Base-by-base conservation (phyloP, 2,797 vertebrate genomes). In the Micropoecilia bifurca region DNA sequence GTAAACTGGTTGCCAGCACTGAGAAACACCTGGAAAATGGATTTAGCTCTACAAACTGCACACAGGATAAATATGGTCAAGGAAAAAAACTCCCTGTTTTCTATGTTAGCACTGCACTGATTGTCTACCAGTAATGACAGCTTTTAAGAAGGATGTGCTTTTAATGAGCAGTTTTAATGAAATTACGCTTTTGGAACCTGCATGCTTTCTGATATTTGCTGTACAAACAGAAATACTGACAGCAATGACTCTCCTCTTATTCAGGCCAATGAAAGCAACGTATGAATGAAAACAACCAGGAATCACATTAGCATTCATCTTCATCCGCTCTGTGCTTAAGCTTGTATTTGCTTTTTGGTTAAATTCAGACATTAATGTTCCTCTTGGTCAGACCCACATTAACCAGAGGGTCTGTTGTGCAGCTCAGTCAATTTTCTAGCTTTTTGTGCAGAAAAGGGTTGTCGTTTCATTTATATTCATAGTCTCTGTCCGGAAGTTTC, bases 121-220 rank as follows among this genome's bases (percentile, higher is more conserved):
- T 48, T 46, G 28, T 73, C 71, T 33, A 30, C 28, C 69, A 13
- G 25, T 66, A 79, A 79, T 63, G 71, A 76, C 45, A 74, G 30
- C 50, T 76, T 30, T 76, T 76, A 80, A 13, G 47, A 71, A 71
- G 33, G 18, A 76, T 80, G n/a, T 71, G 22, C 74, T 73, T 80
- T 85, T 78, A 74, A 81, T 82, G 71, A 76, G 30, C 50, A 75
- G n/a, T 75, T 57, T 48, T 45, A 28, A 61, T 59, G 22, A 77
- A 68, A 71, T 69, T 46, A 48, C 63, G 39, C 8, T 55, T 50
- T 76, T 68, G 48, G 55, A 75, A 20, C 30, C 28, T 0, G 12
- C 68, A 0, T 73, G 66, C 33, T 41, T 68, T 78, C 75, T 78
- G 28, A 45, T 47, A n/a, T 59, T 7, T 22, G 8, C 16, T 74